Evolutionary conservation across 2,888 invertebrate genomes (phyloP), one percentile per base, ranked within the genome.

Genomic region (Melipona bicolor): DNA sequence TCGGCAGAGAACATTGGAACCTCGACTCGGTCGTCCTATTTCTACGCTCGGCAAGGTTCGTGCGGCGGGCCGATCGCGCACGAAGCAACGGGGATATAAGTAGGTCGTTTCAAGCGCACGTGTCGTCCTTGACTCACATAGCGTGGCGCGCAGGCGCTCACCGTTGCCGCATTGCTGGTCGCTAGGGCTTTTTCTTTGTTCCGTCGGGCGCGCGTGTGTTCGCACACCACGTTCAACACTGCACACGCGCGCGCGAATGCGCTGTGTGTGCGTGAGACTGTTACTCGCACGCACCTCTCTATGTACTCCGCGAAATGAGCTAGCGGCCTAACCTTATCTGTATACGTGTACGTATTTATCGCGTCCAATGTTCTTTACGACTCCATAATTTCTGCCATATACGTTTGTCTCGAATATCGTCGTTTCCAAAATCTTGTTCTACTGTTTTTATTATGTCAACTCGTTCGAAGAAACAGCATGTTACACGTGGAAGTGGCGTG

Each of bases 91-190:
- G 91, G 92, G 91, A 93, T 93, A 92, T 93, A 94, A 93, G 94
- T 94, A 94, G 95, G 94, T 95, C 95, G 94, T 89, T 92, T 91
- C 88, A 92, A 93, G 93, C 93, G 94, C 94, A 94, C 95, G 94
- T 95, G 94, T 94, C 94, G 94, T 94, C 94, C 94, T 94, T 94
- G 94, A 94, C 94, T 94, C 94, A 94, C 94, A 94, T 94, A 93
- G 92, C 87, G 87, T 83, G 90, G 89, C 90, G 93, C 94, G 94
- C 94, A 93, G 91, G 93, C 94, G 94, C 94, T 91, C 90, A 88
- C 86, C 85, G 90, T 91, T 92, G 91, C 90, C 92, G 92, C 92
- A 91, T 92, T 92, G 92, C 91, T 88, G 93, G 90, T 93, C 92
- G 91, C 92, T 91, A 91, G 91, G 92, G 90, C 91, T 92, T 84